Evolutionary conservation across 2,797 vertebrate genomes (phyloP).

Genomic region (Crenichthys baileyi): DNA sequence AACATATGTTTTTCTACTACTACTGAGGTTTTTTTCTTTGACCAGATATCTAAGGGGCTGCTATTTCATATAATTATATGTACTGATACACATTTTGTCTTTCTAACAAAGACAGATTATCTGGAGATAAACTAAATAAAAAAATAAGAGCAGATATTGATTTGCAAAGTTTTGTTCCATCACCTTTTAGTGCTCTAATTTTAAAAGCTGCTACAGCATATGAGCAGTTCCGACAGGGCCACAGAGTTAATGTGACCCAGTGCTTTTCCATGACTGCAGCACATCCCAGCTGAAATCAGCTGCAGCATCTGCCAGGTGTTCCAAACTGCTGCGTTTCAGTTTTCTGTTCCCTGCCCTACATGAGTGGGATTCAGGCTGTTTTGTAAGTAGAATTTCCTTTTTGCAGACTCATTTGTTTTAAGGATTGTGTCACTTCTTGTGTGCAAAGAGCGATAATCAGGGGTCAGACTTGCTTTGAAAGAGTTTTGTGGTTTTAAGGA

Average conservation of each 20-base stretch:
- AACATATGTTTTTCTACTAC: neutral
- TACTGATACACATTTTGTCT: neutral
- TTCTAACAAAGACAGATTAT: neutral
- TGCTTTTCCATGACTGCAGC: slow-evolving; percentile 2
- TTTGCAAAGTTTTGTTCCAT: neutral
- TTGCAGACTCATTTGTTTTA: neutral
- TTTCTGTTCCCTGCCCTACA: neutral
- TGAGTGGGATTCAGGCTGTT: neutral
- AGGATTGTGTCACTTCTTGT: neutral
- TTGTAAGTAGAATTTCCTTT: neutral
- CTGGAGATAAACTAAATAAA: neutral
- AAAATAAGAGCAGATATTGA: neutral
- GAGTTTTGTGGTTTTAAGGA: neutral
- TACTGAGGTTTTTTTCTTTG: neutral
- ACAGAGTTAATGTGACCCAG: neutral
- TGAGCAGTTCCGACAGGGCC: neutral
- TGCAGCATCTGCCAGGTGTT: neutral
- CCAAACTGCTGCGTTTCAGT: neutral
- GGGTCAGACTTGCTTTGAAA: neutral
- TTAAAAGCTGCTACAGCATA: neutral
- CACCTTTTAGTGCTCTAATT: neutral
- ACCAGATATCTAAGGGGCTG: neutral
- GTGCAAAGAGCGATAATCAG: neutral
- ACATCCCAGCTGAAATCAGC: neutral
- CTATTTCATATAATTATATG: neutral